Conservation (phyloP, 2,888 invertebrate species). For the Diaphora mendica region DNA sequence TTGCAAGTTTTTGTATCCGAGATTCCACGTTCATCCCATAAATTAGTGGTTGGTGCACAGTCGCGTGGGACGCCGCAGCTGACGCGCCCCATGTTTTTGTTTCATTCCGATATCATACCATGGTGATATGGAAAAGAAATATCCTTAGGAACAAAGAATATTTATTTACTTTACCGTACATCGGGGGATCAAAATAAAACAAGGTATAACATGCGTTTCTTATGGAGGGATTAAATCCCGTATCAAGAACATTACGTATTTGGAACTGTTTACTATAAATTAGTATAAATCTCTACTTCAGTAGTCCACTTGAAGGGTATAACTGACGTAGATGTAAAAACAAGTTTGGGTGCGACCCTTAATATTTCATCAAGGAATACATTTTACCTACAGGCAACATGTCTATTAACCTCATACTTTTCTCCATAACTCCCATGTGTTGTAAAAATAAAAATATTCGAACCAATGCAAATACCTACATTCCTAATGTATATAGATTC, state of each 20-base stretch:
- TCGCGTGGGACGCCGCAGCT: conserved; percentile 45
- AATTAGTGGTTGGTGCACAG: conserved; percentile 26
- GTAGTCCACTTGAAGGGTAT: not conserved
- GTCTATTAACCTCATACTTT: not conserved
- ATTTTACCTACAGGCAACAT: not conserved
- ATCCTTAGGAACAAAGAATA: conserved; percentile 10
- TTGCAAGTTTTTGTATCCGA: conserved; percentile 5
- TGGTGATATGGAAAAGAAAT: conserved; percentile 40
- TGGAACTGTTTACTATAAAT: too few relatives aligned
- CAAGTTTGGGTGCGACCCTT: not conserved
- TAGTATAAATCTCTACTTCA: not conserved
- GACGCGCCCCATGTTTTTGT: conserved; percentile 44
- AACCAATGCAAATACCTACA: not conserved
- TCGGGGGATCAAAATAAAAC: not conserved
- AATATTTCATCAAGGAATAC: not conserved
- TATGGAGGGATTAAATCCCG: not conserved
- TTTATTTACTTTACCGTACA: conserved; percentile 12
- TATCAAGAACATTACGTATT: too few relatives aligned
- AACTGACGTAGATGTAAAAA: not conserved
- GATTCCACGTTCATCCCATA: conserved; percentile 27
- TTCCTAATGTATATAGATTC: not conserved
- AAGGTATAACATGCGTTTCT: not conserved
- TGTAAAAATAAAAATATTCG: not conserved
- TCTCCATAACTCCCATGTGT: not conserved
- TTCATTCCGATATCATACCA: conserved; percentile 37